A percentile compares a stretch with the other conserved stretches of the same genome.
These are phyloP conservation scores for Crematogaster levior DNA, from an alignment of 2,888 invertebrate genomes.

Conservation along the genomic window DNA sequence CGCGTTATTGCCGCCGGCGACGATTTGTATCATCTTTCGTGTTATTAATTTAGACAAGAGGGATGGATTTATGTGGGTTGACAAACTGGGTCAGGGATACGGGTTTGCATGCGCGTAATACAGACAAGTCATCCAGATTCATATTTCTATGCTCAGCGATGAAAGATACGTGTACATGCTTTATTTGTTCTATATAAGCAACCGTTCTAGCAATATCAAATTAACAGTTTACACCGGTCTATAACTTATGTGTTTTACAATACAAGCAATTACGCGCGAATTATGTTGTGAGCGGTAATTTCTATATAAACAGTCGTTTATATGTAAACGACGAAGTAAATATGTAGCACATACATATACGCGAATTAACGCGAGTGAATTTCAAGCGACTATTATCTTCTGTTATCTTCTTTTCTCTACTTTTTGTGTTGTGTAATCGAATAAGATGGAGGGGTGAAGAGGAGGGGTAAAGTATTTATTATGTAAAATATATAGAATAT, in stretches of 20 bases:
- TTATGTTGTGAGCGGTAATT: neutral
- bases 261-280: neutral
- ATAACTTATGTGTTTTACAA: neutral
- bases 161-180: neutral
- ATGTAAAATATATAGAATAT: neutral
- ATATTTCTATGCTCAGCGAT: neutral
- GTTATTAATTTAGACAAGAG: slow-evolving; percentile 60
- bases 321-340: neutral
- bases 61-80: slow-evolving; percentile 57
- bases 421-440: neutral
- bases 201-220: neutral
- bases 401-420: neutral
- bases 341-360: neutral
- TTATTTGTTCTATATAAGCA: slow-evolving; percentile 4
- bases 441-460: too few relatives aligned
- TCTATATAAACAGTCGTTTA: too few relatives aligned
- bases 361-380: neutral
- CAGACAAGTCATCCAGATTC: neutral
- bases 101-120: neutral
- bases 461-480: too few relatives aligned
- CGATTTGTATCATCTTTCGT: slow-evolving; percentile 68
- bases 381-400: neutral
- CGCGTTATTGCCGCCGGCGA: slow-evolving; percentile 50
- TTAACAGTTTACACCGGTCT: neutral
- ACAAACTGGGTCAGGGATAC: slow-evolving; percentile 65